phyloP scores from a whole-genome alignment of 2,113 vertebrate genomes.

The Hirundichthys speculiger region DNA sequence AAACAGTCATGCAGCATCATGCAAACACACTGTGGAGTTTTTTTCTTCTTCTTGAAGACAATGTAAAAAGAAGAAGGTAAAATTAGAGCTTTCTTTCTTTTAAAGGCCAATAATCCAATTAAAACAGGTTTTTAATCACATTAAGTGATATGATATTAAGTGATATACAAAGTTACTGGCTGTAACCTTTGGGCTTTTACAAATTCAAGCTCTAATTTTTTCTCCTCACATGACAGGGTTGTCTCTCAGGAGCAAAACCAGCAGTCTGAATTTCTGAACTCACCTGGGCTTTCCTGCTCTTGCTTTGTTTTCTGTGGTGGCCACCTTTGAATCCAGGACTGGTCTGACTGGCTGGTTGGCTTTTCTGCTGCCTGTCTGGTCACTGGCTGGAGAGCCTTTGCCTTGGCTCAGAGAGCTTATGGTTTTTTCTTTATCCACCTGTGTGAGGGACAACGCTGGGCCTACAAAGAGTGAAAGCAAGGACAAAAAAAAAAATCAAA shows the following conservation, averaged over 20 bases:
- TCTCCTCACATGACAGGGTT: conserved; percentile 1
- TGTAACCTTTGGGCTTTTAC: not conserved
- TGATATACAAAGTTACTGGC: too few species aligned
- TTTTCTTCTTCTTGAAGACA: not conserved
- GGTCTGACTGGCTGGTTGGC: conserved; percentile 26
- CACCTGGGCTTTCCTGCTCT: conserved; percentile 56
- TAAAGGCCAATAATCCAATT: not conserved
- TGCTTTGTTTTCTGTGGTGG: conserved; percentile 29
- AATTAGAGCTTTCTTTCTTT: not conserved
- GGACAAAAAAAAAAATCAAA: not conserved
- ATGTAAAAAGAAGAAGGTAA: not conserved
- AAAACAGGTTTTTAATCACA: not conserved
- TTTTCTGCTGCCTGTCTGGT: conserved; percentile 43
- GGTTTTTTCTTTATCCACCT: conserved; percentile 27
- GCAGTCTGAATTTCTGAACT: conserved; percentile 26
- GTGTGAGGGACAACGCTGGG: conserved; percentile 11
- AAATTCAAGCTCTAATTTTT: not conserved
- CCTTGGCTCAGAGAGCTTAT: conserved; percentile 12
- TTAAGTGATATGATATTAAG: too few species aligned
- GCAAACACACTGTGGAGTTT: not conserved
- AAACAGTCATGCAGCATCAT: not conserved
- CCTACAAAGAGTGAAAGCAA: conserved; percentile 25
- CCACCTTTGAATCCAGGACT: conserved; percentile 17
- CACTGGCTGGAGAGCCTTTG: conserved; percentile 12
- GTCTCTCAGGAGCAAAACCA: conserved; percentile 21